These are phyloP conservation scores for Lamproptera curius DNA, from an alignment of 2,888 invertebrate genomes.

Conservation along the genomic window DNA sequence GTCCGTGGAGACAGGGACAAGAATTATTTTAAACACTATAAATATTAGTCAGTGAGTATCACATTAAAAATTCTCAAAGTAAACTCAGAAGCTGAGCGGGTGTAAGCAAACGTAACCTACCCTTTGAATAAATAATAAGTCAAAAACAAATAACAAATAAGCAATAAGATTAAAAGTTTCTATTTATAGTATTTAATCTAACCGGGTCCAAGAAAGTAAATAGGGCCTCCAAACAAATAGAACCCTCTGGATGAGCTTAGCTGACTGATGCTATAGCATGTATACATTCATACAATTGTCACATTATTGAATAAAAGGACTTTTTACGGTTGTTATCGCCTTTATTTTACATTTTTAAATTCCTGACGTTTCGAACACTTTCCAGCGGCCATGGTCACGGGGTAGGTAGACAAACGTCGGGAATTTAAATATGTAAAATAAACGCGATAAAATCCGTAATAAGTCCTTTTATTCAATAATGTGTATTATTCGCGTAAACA, in stretches of 20 bases:
- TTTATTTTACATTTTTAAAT: too few species aligned
- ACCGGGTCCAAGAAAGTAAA: conserved; percentile 15
- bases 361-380: too few species aligned
- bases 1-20: too few species aligned
- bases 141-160: not conserved
- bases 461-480: too few species aligned
- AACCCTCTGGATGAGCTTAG: conserved; percentile 8
- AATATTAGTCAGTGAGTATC: not conserved
- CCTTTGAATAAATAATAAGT: conserved; percentile 4
- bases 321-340: too few species aligned
- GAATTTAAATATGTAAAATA: too few species aligned
- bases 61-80: too few species aligned
- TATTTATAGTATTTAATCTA: conserved; percentile 7
- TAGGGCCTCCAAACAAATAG: conserved; percentile 12
- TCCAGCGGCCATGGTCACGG: conserved; percentile 1
- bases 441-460: too few species aligned
- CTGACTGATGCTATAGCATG: not conserved
- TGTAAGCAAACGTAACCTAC: not conserved
- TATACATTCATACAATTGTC: not conserved
- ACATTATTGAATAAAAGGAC: too few species aligned
- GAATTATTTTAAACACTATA: too few species aligned
- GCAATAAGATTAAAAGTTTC: not conserved
- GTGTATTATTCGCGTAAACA: too few species aligned
- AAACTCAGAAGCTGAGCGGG: not conserved
- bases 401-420: too few species aligned